phyloP scores from a whole-genome alignment of 1,140 invertebrate species.

The Diabrotica virgifera region DNA sequence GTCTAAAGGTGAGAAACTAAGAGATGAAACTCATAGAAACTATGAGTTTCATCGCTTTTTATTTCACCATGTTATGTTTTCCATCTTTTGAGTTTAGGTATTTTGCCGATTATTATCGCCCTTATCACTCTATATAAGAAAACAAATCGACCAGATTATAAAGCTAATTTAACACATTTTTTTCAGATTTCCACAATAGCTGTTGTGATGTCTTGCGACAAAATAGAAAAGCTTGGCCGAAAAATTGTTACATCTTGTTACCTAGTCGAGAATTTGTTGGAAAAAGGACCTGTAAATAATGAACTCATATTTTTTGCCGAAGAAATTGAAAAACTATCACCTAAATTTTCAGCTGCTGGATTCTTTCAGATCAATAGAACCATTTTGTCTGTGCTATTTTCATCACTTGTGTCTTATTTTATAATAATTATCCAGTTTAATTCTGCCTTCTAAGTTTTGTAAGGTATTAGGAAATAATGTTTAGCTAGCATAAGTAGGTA shows the following conservation, averaged over 20 bases:
- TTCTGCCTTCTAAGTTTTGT: background rate
- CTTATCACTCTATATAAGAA: no score
- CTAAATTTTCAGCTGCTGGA: slow-evolving; percentile 22
- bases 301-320: slow-evolving; percentile 21
- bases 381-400: slow-evolving; percentile 18
- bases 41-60: no score
- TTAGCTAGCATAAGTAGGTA: no score
- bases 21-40: no score
- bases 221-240: slow-evolving; percentile 18
- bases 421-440: slow-evolving; percentile 27
- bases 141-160: background rate
- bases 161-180: background rate
- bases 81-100: no score
- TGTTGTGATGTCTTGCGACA: slow-evolving; percentile 18
- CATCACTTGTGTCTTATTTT: slow-evolving; percentile 21
- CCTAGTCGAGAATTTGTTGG: background rate
- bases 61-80: no score
- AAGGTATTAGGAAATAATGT: background rate
- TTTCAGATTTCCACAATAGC: slow-evolving; percentile 19
- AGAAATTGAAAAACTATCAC: slow-evolving; percentile 21
- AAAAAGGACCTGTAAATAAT: slow-evolving; percentile 19
- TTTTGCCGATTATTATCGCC: no score
- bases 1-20: no score
- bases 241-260: slow-evolving; percentile 14
- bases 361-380: slow-evolving; percentile 25